Evolutionary conservation across 1,140 invertebrate genomes (phyloP).

Genomic region (Drosophila micromelanica): DNA sequence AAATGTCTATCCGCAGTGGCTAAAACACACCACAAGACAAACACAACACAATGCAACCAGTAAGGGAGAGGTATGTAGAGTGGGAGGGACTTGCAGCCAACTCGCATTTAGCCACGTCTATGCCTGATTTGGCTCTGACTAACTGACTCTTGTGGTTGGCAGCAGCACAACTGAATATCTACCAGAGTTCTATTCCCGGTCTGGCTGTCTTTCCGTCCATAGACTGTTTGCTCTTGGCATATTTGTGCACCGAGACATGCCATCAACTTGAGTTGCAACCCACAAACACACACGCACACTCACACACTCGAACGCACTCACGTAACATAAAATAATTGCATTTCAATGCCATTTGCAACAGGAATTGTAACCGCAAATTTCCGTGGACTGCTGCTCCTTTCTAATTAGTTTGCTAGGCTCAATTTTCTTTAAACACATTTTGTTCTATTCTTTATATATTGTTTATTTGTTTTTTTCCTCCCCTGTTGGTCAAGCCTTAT

Average conservation of each 20-base stretch:
- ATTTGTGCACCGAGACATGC: conserved; percentile 38
- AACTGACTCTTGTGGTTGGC: conserved; percentile 59
- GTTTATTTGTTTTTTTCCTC: background rate
- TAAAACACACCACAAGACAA: conserved; percentile 67
- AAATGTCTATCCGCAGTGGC: conserved; percentile 75
- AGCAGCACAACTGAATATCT: conserved; percentile 2
- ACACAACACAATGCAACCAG: conserved; percentile 28
- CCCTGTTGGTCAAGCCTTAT: background rate
- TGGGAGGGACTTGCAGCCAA: background rate
- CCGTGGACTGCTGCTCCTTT: background rate
- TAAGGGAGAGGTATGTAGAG: conserved; percentile 9
- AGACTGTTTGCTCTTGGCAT: conserved; percentile 45
- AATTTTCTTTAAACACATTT: conserved; percentile 28
- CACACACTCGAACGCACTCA: background rate
- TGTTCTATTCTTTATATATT: background rate
- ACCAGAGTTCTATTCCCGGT: conserved; percentile 12
- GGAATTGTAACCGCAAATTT: conserved; percentile 33
- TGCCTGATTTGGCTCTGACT: conserved; percentile 45
- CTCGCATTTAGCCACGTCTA: conserved; percentile 36
- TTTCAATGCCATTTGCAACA: conserved; percentile 63
- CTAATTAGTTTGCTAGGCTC: conserved; percentile 61
- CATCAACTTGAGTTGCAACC: conserved; percentile 33
- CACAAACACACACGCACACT: background rate
- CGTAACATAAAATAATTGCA: conserved; percentile 56
- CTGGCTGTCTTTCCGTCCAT: background rate